Evolutionary conservation across 2,888 invertebrate species (phyloP).

Genomic region (Andrena bicolor): DNA sequence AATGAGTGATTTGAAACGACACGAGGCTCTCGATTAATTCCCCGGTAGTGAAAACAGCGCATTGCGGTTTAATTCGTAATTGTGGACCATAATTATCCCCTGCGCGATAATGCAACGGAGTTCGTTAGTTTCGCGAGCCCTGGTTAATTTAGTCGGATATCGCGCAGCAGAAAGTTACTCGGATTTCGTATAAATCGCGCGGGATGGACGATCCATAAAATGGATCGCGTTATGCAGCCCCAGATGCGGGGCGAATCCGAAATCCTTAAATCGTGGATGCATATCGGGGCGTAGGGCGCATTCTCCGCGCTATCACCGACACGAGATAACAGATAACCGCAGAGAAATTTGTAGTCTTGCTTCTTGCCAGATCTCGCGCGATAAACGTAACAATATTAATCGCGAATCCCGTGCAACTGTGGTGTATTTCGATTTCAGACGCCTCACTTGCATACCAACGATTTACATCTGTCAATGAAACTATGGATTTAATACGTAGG

Average conservation of each 20-base stretch:
- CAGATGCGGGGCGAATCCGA: conserved; percentile 13
- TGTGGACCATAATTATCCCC: background rate
- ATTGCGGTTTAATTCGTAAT: background rate
- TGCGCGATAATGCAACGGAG: background rate
- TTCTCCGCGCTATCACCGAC: conserved; percentile 36
- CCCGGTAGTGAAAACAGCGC: background rate
- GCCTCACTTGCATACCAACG: background rate
- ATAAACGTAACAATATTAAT: conserved; percentile 37
- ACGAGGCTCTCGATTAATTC: background rate
- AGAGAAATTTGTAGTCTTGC: conserved; percentile 34
- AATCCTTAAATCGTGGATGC: conserved; percentile 40
- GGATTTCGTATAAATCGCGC: conserved; percentile 19
- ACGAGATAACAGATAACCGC: conserved; percentile 34
- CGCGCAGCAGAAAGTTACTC: background rate
- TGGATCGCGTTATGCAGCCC: conserved; percentile 29
- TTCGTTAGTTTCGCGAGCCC: background rate
- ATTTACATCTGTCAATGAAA: background rate
- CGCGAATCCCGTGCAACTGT: background rate
- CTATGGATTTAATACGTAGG: background rate
- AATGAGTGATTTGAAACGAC: background rate
- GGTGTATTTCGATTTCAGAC: background rate
- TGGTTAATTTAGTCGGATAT: background rate
- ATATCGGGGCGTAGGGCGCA: conserved; percentile 8
- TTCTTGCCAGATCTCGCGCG: conserved; percentile 28
- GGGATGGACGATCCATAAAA: conserved; percentile 14